Conservation (phyloP, 2,888 invertebrate genomes). For the Platycheirus albimanus region DNA sequence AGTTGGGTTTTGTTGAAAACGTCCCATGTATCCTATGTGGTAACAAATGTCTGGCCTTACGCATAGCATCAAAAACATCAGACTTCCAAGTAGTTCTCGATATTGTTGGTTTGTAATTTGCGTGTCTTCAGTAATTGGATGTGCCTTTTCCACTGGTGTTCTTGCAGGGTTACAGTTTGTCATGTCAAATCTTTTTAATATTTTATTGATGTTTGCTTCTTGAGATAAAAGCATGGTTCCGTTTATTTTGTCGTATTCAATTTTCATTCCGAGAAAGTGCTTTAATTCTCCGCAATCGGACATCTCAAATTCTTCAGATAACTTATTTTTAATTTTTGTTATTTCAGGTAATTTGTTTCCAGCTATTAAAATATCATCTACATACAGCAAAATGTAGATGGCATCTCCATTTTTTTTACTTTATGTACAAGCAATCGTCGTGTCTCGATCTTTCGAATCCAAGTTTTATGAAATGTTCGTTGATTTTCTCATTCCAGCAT, state of each 20-base stretch:
- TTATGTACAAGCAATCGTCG: too few species aligned
- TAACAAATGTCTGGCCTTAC: slow-evolving; percentile 10
- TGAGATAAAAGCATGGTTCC: background rate
- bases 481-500: too few species aligned
- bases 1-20: slow-evolving; percentile 31
- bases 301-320: background rate
- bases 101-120: background rate
- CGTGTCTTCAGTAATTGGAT: background rate
- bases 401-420: too few species aligned
- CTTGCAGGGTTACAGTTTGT: background rate
- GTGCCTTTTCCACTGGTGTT: background rate
- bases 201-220: background rate
- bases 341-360: too few species aligned
- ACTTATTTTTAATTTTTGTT: too few species aligned
- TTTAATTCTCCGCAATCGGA: background rate
- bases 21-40: slow-evolving; percentile 21
- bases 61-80: slow-evolving; percentile 12
- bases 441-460: too few species aligned
- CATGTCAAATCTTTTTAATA: background rate
- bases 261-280: background rate
- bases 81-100: background rate
- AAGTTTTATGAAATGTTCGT: too few species aligned
- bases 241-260: background rate
- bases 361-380: too few species aligned
- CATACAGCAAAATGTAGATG: too few species aligned